These are phyloP conservation scores for Epistrophe eligans DNA, from an alignment of 2,888 invertebrate species.

Conservation along the genomic window DNA sequence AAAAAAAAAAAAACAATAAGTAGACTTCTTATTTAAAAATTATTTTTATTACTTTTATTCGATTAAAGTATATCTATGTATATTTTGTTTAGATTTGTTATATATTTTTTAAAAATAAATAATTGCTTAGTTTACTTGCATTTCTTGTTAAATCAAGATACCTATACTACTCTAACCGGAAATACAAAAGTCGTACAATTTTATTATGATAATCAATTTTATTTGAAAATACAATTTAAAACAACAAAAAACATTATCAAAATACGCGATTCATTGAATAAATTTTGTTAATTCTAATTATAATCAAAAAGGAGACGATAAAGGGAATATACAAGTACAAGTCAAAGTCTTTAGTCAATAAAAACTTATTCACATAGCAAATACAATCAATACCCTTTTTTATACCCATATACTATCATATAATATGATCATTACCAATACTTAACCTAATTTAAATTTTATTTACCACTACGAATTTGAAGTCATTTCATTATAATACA, in stretches of 20 bases:
- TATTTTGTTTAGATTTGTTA: too few relatives aligned
- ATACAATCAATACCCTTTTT: not conserved
- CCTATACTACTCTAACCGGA: too few relatives aligned
- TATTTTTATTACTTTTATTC: too few relatives aligned
- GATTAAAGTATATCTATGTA: too few relatives aligned
- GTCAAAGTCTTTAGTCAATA: conserved; percentile 40
- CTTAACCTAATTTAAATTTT: conserved; percentile 2
- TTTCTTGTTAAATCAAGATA: too few relatives aligned
- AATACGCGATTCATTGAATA: conserved; percentile 39
- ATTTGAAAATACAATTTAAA: not conserved
- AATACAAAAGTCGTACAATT: too few relatives aligned
- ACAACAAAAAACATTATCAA: not conserved
- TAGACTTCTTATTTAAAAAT: too few relatives aligned
- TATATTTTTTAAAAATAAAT: too few relatives aligned
- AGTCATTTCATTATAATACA: conserved; percentile 24
- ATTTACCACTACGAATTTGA: conserved; percentile 46
- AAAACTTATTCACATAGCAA: not conserved
- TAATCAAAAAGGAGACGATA: not conserved
- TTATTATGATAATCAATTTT: not conserved
- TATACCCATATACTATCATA: not conserved
- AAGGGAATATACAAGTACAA: not conserved
- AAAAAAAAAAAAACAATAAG: too few relatives aligned
- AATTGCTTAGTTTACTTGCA: too few relatives aligned
- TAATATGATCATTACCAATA: not conserved
- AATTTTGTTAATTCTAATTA: conserved; percentile 11